Base-by-base conservation (phyloP, 1,140 invertebrate species). In the Drosophila auraria region DNA sequence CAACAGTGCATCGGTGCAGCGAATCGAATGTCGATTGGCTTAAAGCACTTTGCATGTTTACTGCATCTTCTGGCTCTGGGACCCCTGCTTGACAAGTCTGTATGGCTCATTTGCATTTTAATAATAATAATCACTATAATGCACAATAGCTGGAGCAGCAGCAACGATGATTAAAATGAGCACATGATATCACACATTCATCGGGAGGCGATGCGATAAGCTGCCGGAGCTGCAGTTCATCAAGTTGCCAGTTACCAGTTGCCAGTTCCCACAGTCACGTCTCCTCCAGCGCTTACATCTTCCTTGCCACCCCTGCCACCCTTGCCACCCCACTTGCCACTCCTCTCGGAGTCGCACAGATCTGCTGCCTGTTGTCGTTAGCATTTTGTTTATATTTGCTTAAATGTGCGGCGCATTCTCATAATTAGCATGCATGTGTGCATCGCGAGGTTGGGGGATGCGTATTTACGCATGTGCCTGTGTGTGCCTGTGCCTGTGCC, bases 101-200 rank as follows among this genome's bases (percentile, higher is more conserved):
- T 25, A 44, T 63, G 74, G 58, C 70, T 91, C 87, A 91, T 91
- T 91, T 91, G 87, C 87, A 91, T 91, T 91, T 87, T 87, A 87
- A 91, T 91, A 83, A 91, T 83, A 83, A 91, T 87, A 83, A 90
- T 87, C 83, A 90, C 75, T 74, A 78, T 86, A 79, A 86, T 82
- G 76, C 71, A 82, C 83, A 78, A 75, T 45, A 51, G 49, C 40
- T 23, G 45, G 14, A 30, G 54, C 50, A 2, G 66, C 77, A 72
- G 59, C 60, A 50, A 68, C 78, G 69, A 77, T 51, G 62, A 87
- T 82, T 62, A 79, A 78, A 83, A 87, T 83, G 70, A 78, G 82
- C 69, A 74, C 53, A 74, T 86, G 49, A 78, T 78, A 78, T 86
- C 57, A 25, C 58, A 63, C 58, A 80, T 74, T 84, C 60, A 80